phyloP scores from a whole-genome alignment of 1,140 invertebrate species.

The Arctopsyche grandis region DNA sequence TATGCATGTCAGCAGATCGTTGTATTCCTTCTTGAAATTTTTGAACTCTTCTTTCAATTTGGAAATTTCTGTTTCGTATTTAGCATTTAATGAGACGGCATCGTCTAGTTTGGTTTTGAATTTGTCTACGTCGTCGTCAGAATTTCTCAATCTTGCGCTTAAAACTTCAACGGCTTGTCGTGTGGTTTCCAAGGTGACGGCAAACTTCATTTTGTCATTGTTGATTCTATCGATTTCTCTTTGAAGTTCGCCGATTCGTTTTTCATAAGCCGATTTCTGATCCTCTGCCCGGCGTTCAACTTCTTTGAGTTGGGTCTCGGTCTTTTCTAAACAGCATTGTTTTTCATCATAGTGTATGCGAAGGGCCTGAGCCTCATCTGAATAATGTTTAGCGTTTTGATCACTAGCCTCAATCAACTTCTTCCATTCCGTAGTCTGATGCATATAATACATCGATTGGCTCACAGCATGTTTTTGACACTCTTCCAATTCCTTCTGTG shows the following conservation, averaged over 20 bases:
- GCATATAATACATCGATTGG: neutral
- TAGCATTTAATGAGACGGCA: slow-evolving; percentile 36
- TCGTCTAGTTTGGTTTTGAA: slow-evolving; percentile 61
- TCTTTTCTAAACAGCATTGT: neutral
- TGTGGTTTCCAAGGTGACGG: slow-evolving; percentile 63
- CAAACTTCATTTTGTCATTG: slow-evolving; percentile 64
- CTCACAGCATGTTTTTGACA: slow-evolving; percentile 39
- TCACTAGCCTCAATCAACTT: slow-evolving; percentile 59
- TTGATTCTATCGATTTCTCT: slow-evolving; percentile 59
- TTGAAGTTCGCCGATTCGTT: slow-evolving; percentile 53
- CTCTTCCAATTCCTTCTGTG: slow-evolving; percentile 47
- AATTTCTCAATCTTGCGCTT: slow-evolving; percentile 61
- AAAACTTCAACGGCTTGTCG: slow-evolving; percentile 64
- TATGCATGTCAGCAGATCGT: slow-evolving; percentile 40
- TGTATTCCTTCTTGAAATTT: slow-evolving; percentile 47
- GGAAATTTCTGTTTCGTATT: slow-evolving; percentile 5
- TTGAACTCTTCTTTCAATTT: slow-evolving; percentile 30
- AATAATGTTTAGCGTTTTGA: neutral
- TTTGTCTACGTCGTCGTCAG: slow-evolving; percentile 63
- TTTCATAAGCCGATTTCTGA: neutral
- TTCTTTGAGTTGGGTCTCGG: neutral
- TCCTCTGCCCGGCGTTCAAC: neutral
- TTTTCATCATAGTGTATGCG: neutral
- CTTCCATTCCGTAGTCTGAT: slow-evolving; percentile 57
- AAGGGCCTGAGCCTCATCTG: neutral